Evolutionary conservation across 2,888 invertebrate genomes (phyloP), one percentile per base, ranked within the genome.

Genomic region (Schrankia costaestrigalis): DNA sequence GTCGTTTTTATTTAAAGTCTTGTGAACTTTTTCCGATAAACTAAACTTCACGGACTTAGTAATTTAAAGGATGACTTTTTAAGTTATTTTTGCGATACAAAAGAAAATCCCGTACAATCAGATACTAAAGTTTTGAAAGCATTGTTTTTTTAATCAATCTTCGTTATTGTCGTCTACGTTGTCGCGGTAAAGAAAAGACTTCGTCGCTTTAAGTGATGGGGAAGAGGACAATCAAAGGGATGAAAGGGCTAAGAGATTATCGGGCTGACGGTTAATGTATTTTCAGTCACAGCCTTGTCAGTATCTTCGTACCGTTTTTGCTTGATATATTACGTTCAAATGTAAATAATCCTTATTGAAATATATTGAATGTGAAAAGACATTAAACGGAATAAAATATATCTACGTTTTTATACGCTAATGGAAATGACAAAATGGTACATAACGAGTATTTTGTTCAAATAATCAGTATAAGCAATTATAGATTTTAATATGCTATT

Each of bases 21-120:
- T 21, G 3, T 22, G 14, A 50, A 53, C 39, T 50, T 42, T 24
- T 38, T 29, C 31, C 34, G 11, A 49, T 54, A 39, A 39, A 41
- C 35, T 41, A 35, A 54, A 54, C 50, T 54, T 36, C 18, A 13
- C 12, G 17, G 45, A 54, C 38, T 51, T 18, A 29, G 36, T 48
- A 32, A 34, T 48, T 48, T 48, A 33, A 54, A 41, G 35, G 28
- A 46, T 40, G 46, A 37, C 41, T 38, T 31, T 44, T 21, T 24
- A 11, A 33, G 29, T 48, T 35, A 15, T 11, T 31, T 26, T 11
- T 18, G n/a, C 9, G 21, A 31, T 21, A 26, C 30, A 19, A 46
- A 46, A 28, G 28, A n/a, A n/a, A 38, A 41, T 35, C 35, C 28
- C 18, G 33, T 37, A 41, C 34, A 35, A 35, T 33, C 26, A 27